A percentile compares a stretch with the other conserved stretches of the same genome.
phyloP scores from a whole-genome alignment of 2,888 invertebrate genomes.

The Aphidius colemani region DNA sequence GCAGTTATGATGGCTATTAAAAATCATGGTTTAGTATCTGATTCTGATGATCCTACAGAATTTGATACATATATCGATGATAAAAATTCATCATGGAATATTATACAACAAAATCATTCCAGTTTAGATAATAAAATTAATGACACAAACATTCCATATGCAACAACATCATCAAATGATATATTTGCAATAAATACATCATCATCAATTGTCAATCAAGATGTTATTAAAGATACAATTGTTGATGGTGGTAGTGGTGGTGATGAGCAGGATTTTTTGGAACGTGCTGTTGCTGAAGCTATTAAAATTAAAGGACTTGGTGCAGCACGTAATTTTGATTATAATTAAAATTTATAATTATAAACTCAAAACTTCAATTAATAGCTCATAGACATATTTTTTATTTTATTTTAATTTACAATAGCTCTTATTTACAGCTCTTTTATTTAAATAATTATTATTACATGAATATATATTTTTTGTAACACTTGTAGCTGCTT shows the following conservation, averaged over 20 bases:
- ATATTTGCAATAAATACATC: slow-evolving; percentile 14
- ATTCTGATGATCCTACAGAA: slow-evolving; percentile 34
- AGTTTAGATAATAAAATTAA: slow-evolving; percentile 26
- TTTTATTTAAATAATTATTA: too few relatives aligned
- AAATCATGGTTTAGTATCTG: slow-evolving; percentile 66
- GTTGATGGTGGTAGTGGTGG: slow-evolving; percentile 45
- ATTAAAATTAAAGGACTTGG: slow-evolving; percentile 75
- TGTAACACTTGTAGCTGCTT: background rate
- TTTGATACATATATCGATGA: slow-evolving; percentile 16
- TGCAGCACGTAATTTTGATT: slow-evolving; percentile 51
- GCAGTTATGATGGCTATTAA: slow-evolving; percentile 77
- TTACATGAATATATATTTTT: too few relatives aligned
- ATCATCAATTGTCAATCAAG: slow-evolving; percentile 13
- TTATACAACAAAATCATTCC: slow-evolving; percentile 22
- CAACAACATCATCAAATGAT: slow-evolving; percentile 20
- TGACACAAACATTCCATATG: slow-evolving; percentile 18
- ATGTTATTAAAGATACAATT: slow-evolving; percentile 17
- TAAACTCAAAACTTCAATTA: background rate
- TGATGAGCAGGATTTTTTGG: slow-evolving; percentile 65
- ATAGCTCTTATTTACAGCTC: background rate
- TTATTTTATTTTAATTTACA: slow-evolving; percentile 2
- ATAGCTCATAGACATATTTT: background rate
- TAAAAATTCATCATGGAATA: slow-evolving; percentile 25
- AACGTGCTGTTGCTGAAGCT: slow-evolving; percentile 75
- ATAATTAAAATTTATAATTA: slow-evolving; percentile 44